Base-by-base conservation (phyloP, 2,888 invertebrate genomes). In the Idaea biselata region DNA sequence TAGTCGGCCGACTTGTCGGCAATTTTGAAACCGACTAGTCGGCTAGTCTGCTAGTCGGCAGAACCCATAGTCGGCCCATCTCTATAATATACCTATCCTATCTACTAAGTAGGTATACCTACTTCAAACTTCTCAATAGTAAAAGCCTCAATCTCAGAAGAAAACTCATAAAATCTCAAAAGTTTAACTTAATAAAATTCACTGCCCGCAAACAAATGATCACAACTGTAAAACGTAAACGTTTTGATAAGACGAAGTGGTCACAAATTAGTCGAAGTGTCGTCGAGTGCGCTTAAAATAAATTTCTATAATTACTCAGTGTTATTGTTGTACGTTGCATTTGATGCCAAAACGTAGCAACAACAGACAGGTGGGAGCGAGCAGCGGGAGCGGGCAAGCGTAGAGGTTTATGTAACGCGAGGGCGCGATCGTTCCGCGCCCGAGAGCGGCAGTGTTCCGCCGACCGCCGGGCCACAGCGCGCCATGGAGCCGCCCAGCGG, bases 361-460 rank as follows among this genome's bases (percentile, higher is more conserved):
- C 88, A 88, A 84, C 86, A 82, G 88, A 87, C 89, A 91, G 90
- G 91, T 90, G 89, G 82, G 87, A 86, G 89, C 86, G 85, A 80
- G 81, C 77, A 80, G 84, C 85, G 84, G 80, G 79, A 5, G 3
- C 1, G 84, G 78, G 78, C 76, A 75, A 76, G 79, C 76, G 75
- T 71, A 71, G 75, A 73, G 80, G 84, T 86, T 89, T 89, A 88
- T 87, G 88, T 89, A 89, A 89, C 82, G 81, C 78, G 76, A 79
- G 83, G 82, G 83, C 79, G 81, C 80, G 79, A 76, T 74, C 76
- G 77, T 67, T 67, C 66, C 71, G 66, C 65, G 73, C 74, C 78
- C 76, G 72, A 75, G 76, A 76, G 77, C 89, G 89, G 88, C 89
- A 89, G 90, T 89, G 85, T 80, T 81, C 82, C 85, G 83, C 80